Evolutionary conservation across 2,797 vertebrate species (phyloP).

Genomic region (Tolypeutes matacus): DNA sequence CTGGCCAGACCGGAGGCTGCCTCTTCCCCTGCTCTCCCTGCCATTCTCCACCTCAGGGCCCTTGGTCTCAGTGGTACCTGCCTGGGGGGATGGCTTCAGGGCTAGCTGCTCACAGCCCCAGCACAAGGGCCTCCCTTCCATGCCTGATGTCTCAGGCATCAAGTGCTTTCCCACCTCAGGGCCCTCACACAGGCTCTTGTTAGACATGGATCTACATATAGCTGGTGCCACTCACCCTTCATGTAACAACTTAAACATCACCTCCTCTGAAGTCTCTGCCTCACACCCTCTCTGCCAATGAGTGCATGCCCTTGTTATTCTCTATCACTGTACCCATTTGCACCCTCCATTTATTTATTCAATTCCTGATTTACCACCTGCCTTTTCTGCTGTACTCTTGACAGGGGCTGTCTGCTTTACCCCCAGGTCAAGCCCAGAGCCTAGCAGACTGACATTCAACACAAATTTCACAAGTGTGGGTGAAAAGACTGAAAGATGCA

Average conservation of each 20-base stretch:
- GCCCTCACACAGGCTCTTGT: too few relatives aligned
- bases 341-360: background rate
- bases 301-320: rapidly evolving
- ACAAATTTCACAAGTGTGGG: rapidly evolving
- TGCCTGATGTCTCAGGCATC: rapidly evolving
- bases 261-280: background rate
- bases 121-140: background rate
- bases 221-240: background rate
- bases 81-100: background rate
- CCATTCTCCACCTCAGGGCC: rapidly evolving
- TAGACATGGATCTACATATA: background rate
- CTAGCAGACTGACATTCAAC: rapidly evolving
- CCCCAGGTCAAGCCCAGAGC: background rate
- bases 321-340: rapidly evolving
- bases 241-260: background rate
- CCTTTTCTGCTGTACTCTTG: rapidly evolving
- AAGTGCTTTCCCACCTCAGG: background rate
- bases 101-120: rapidly evolving
- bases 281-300: too few relatives aligned
- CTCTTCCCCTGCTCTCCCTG: rapidly evolving
- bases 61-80: background rate
- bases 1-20: background rate
- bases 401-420: rapidly evolving
- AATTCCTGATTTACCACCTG: rapidly evolving
- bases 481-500: background rate